These are phyloP conservation scores for Cheracebus regulus DNA, from an alignment of 2,797 vertebrate genomes.

Conservation along the genomic window DNA sequence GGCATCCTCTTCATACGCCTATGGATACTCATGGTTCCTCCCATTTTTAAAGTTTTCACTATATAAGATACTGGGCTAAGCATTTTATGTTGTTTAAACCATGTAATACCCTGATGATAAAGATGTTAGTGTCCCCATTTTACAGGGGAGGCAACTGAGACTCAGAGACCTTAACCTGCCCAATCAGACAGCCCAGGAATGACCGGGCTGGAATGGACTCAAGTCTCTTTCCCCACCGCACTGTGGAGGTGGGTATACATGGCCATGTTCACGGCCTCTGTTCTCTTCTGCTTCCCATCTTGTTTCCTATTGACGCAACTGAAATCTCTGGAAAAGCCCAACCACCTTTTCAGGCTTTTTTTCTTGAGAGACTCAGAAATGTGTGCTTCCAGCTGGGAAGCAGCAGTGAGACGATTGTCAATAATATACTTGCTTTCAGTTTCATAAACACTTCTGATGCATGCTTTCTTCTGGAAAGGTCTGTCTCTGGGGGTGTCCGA, in stretches of 20 bases:
- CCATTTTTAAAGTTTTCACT: neutral
- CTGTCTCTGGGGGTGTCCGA: neutral
- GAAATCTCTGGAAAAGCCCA: neutral
- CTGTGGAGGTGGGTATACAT: neutral
- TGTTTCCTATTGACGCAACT: neutral
- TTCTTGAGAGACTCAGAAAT: neutral
- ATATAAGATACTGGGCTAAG: neutral
- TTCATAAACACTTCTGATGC: neutral
- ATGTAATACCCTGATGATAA: neutral
- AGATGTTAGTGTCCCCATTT: neutral
- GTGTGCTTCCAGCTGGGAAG: neutral
- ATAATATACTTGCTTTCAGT: neutral
- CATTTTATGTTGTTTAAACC: neutral
- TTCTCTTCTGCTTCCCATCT: neutral
- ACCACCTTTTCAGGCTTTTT: neutral
- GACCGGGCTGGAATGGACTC: neutral
- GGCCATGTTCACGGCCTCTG: rapidly evolving
- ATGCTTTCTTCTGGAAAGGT: neutral
- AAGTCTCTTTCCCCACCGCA: neutral
- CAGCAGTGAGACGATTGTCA: neutral
- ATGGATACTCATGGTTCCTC: neutral
- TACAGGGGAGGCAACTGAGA: neutral
- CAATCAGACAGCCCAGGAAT: neutral
- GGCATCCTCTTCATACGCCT: neutral
- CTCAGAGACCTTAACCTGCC: neutral